Percentiles rank a stretch among this genome's conserved stretches.
Conservation (phyloP, 2,797 vertebrate species). For the Salarias fasciatus region DNA sequence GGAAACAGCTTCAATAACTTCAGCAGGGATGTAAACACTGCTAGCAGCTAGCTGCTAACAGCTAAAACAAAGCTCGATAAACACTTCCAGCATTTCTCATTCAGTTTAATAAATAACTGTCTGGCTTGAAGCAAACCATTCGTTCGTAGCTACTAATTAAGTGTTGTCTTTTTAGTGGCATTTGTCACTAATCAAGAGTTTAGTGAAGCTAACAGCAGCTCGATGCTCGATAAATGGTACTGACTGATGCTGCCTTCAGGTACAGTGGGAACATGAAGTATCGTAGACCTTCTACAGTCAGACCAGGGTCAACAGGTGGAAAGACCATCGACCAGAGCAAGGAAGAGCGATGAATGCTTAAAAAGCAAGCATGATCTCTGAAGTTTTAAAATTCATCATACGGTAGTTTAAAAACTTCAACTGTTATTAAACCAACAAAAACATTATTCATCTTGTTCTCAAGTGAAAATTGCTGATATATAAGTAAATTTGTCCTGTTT, state of each 20-base stretch:
- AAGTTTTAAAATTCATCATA: too few relatives aligned
- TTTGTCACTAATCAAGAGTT: not conserved
- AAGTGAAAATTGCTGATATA: too few relatives aligned
- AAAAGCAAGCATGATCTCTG: too few relatives aligned
- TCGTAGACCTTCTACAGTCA: too few relatives aligned
- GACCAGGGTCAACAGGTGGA: too few relatives aligned
- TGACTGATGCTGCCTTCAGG: conserved; percentile 28
- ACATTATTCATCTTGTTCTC: too few relatives aligned
- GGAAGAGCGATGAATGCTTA: too few relatives aligned
- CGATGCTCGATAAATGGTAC: not conserved
- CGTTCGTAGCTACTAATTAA: rapidly evolving
- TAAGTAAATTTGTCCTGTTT: too few relatives aligned
- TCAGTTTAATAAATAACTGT: not conserved
- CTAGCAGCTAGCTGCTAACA: conserved; percentile 20
- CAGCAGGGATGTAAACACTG: not conserved
- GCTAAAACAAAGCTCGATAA: not conserved
- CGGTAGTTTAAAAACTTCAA: too few relatives aligned
- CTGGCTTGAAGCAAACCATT: not conserved
- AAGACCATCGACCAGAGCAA: too few relatives aligned
- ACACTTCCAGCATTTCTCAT: not conserved
- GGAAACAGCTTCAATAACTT: not conserved
- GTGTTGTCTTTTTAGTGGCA: rapidly evolving
- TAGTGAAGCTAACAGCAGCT: not conserved
- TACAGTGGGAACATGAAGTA: conserved; percentile 11
- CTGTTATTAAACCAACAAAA: too few relatives aligned